Base-by-base conservation (phyloP, 37 sponge, comb jelly and placozoan genomes). In the Ianthella basta region DNA sequence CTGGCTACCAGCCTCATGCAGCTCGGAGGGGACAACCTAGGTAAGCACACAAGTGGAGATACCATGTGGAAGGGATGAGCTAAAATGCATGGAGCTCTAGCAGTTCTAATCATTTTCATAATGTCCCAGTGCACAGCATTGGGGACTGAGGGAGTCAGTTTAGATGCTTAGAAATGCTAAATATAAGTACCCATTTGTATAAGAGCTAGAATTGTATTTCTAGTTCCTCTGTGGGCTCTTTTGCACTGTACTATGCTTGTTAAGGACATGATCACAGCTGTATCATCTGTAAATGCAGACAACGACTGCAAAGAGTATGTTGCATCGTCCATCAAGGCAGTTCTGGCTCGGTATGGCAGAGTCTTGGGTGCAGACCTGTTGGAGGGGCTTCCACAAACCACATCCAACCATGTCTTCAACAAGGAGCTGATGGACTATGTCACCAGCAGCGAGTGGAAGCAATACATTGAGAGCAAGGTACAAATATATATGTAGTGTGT, bases 381-480 rank as follows among this genome's bases (percentile, higher is more conserved):
- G 0, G 82, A 85, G 0, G 20, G 54, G 15, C 56, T 95, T 14
- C 95, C 95, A 0, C 60, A 70, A 24, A 60, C 70, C 55, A 33
- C 41, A 0, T 56, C 85, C 23, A 74, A 80, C 54, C 95, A 88
- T 1, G 80, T 69, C 72, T 95, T 95, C 72, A 65, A 60, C 2
- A 33, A 79, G 65, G 83, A 84, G 25, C 89, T 94, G 55, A 65
- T 87, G 35, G 55, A 23, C 44, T 95, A 84, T 68, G 73, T 69
- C 33, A 73, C 59, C 12, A 69, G 56, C 3, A 57, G 73, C 0
- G 90, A 93, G 64, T 96, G 96, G 96, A 29, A 41, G 66, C 36
- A 33, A 8, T 93, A 84, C 55, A n/a, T 77, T 19, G 79, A 73
- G 16, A 85, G 83, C 15, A 40, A 68, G 85, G 96, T 96, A 30